Evolutionary conservation across 1,140 invertebrate genomes (phyloP).

Genomic region (Amyelois transitella): DNA sequence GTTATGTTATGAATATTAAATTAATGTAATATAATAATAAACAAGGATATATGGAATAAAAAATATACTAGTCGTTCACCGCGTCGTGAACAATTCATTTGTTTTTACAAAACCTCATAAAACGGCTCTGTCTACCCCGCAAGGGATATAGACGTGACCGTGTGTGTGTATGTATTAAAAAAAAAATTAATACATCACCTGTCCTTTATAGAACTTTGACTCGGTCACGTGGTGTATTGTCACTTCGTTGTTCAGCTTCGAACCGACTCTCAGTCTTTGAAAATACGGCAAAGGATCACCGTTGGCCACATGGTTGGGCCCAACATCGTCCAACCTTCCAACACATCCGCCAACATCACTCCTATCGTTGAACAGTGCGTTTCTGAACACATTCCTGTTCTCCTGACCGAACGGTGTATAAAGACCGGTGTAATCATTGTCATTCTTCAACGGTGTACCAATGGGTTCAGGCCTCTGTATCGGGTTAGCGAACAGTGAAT

Average conservation of each 20-base stretch:
- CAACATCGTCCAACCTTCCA: constrained; percentile 20
- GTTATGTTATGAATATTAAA: not conserved
- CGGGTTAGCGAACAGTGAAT: constrained; percentile 46
- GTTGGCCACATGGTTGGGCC: constrained; percentile 21
- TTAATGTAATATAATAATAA: not conserved
- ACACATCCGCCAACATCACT: constrained; percentile 16
- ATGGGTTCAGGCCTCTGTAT: constrained; percentile 57
- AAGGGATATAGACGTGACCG: too few relatives aligned
- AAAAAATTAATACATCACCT: constrained; percentile 25
- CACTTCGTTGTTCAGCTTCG: constrained; percentile 76
- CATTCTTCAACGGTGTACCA: constrained; percentile 51
- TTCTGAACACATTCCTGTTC: constrained; percentile 57
- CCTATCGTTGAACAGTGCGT: constrained; percentile 56
- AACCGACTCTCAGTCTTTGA: constrained; percentile 72
- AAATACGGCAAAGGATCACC: constrained; percentile 70
- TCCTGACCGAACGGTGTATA: constrained; percentile 68
- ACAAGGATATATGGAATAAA: not conserved
- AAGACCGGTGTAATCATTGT: constrained; percentile 31
- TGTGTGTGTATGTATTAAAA: too few relatives aligned
- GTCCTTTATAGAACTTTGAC: constrained; percentile 73
- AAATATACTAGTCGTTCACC: not conserved
- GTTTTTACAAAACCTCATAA: too few relatives aligned
- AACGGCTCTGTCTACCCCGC: too few relatives aligned
- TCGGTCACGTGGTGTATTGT: constrained; percentile 76
- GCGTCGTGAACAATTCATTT: too few relatives aligned